Base-by-base conservation (phyloP, 2,888 invertebrate genomes). In the Acanthococcus lagerstroemiae region DNA sequence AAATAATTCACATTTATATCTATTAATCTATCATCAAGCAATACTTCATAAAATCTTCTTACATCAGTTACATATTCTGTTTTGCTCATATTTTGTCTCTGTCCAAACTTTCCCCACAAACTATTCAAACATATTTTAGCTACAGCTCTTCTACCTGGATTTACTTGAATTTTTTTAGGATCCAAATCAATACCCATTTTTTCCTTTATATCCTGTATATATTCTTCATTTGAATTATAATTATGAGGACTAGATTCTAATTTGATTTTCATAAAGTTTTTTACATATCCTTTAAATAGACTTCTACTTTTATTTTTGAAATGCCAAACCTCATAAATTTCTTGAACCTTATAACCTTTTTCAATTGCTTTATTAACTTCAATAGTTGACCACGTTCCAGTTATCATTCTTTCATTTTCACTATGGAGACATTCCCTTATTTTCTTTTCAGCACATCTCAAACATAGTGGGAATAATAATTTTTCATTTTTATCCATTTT, bases 61-160 rank as follows among this genome's bases (percentile, higher is more conserved):
- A 55, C 56, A 30, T 66, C 66, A 3, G 46, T 66, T 2, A 66
- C 48, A 48, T 56, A 66, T 37, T 66, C 79, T 76, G 80, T 79
- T 67, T 80, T 45, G 9, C 46, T 27, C 58, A 67, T 56, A 68
- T 71, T 71, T 54, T 67, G 30, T 65, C 37, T 46, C 55, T 70
- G 69, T 57, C 69, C 70, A 61, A 72, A 72, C 67, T 72, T 72
- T 50, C 70, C 71, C 71, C 71, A 72, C 27, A 72, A 68, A 45
- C 66, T 69, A 66, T 72, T 72, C 27, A 72, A 68, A 52, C 70
- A 70, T 54, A 72, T 67, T 69, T 71, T 71, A 3, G 71, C 69
- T 12, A 72, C 69, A 37, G 70, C 68, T 63, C 71, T 68, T 50
- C 68, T 69, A 48, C 71, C 72, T 50, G 70, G 70, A 57, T 72